Conservation (phyloP, 1,140 invertebrate genomes). For the Neuroterus valhalla region DNA sequence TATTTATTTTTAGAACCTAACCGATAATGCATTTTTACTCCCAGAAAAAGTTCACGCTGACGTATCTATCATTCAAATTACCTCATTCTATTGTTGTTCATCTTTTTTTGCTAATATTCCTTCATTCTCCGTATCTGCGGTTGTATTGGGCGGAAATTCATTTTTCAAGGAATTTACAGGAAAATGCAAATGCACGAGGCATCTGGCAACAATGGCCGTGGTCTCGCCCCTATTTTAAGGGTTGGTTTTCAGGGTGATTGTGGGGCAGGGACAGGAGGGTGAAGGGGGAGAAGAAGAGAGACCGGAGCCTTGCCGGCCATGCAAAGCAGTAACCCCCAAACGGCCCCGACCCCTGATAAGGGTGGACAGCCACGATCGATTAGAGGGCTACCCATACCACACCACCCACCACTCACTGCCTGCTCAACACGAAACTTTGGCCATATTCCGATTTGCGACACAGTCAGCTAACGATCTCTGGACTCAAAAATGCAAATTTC, state of each 20-base stretch:
- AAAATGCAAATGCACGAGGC: slow-evolving; percentile 75
- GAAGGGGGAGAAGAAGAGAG: slow-evolving; percentile 44
- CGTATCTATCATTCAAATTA: no score
- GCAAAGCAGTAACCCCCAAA: slow-evolving; percentile 68
- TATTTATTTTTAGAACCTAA: no score
- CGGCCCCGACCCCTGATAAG: slow-evolving; percentile 71
- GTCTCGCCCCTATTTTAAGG: slow-evolving; percentile 75
- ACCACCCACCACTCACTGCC: slow-evolving; percentile 61
- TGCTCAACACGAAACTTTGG: slow-evolving; percentile 57
- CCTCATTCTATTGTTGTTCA: no score
- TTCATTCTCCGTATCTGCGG: slow-evolving; percentile 41
- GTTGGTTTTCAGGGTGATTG: slow-evolving; percentile 68
- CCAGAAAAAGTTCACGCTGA: no score
- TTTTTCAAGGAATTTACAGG: slow-evolving; percentile 68
- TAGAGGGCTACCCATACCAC: slow-evolving; percentile 71
- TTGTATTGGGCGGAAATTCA: slow-evolving; percentile 51
- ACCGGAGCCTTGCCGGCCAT: slow-evolving; percentile 70
- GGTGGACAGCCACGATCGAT: slow-evolving; percentile 76
- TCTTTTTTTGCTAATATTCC: slow-evolving; percentile 26
- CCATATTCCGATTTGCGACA: slow-evolving; percentile 65
- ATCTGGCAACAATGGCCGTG: slow-evolving; percentile 76
- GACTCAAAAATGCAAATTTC: slow-evolving; percentile 54
- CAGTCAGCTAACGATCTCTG: slow-evolving; percentile 55
- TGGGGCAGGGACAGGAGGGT: slow-evolving; percentile 40
- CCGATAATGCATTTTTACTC: no score